Conservation (phyloP, 64 coral and sea anemone genomes). For the Exaiptasia diaphana region DNA sequence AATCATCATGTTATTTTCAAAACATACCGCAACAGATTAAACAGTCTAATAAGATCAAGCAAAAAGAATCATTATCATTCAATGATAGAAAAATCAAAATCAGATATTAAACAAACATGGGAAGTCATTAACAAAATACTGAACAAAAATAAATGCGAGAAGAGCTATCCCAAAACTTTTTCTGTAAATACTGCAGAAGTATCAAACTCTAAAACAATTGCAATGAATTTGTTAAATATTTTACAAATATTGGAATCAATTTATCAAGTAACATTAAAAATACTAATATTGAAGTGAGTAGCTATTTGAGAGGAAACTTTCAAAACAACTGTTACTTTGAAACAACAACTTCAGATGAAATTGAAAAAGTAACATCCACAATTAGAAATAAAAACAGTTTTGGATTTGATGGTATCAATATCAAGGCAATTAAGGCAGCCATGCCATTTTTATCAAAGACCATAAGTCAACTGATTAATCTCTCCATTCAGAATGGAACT, state of each 20-base stretch:
- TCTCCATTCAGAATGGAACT: constrained; percentile 11
- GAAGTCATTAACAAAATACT: constrained; percentile 41
- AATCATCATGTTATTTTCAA: constrained; percentile 11
- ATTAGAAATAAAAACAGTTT: background rate
- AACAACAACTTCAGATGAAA: background rate
- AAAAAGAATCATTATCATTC: constrained; percentile 31
- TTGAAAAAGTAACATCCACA: background rate
- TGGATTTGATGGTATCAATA: background rate
- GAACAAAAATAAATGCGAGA: constrained; percentile 8
- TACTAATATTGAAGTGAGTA: background rate
- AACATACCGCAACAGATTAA: constrained; percentile 59
- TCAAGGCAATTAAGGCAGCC: background rate
- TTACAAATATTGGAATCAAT: constrained; percentile 27
- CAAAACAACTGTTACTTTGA: background rate
- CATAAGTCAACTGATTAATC: constrained; percentile 6
- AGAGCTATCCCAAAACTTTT: background rate
- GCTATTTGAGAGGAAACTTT: background rate
- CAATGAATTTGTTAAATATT: constrained; percentile 35
- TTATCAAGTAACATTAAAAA: background rate
- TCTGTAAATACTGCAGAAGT: background rate
- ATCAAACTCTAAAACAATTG: constrained; percentile 3
- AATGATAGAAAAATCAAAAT: constrained; percentile 18
- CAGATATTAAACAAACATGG: constrained; percentile 14
- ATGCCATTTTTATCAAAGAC: background rate
- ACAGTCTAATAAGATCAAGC: constrained; percentile 24